Conservation (phyloP, 2,888 invertebrate species). For the Amiota mariae region DNA sequence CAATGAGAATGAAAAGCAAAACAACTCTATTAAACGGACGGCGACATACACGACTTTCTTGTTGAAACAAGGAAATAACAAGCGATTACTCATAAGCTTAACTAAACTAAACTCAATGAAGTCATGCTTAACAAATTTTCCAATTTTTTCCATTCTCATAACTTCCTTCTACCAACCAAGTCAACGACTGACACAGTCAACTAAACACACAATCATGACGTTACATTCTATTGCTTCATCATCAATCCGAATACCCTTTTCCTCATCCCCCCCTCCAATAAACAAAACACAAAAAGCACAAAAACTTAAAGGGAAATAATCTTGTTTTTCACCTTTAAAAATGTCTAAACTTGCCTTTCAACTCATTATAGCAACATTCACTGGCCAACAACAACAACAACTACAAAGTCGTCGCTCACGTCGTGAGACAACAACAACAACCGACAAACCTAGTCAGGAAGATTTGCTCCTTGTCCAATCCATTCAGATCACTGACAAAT, state of each 20-base stretch:
- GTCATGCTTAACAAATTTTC: constrained; percentile 39
- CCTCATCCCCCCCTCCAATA: too few species aligned
- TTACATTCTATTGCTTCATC: constrained; percentile 51
- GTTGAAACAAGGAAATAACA: neutral
- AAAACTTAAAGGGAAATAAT: constrained; percentile 18
- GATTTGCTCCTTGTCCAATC: constrained; percentile 91
- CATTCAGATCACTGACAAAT: constrained; percentile 94
- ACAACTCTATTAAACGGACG: constrained; percentile 12
- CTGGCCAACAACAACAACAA: constrained; percentile 31
- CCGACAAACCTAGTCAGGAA: constrained; percentile 76
- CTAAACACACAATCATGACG: constrained; percentile 47
- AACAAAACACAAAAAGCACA: neutral
- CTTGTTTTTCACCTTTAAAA: constrained; percentile 17
- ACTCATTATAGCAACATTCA: constrained; percentile 41
- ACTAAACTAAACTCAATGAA: neutral
- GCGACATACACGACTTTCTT: constrained; percentile 15
- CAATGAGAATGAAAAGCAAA: neutral
- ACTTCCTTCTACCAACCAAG: neutral
- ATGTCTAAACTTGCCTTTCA: constrained; percentile 22
- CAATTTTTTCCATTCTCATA: constrained; percentile 6
- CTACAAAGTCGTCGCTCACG: constrained; percentile 47
- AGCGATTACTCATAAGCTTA: constrained; percentile 19
- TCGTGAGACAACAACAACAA: constrained; percentile 60
- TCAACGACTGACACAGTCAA: constrained; percentile 15
- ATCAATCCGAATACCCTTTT: constrained; percentile 19